Conservation (phyloP, 2,113 vertebrate species). For the Anser brachyrhynchus region DNA sequence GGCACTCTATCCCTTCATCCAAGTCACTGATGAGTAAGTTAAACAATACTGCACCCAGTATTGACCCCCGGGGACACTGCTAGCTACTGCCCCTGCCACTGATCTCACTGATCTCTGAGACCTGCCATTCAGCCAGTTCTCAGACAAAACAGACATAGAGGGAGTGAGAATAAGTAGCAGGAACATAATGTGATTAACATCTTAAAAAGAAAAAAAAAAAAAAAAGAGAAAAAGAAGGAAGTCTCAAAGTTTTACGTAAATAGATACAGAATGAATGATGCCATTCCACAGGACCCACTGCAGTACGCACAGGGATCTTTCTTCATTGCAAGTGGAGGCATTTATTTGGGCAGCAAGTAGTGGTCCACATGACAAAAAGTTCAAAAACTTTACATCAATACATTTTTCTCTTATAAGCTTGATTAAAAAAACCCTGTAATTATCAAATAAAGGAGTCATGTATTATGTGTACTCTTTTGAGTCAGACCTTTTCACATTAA, state of each 20-base stretch:
- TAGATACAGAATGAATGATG: not conserved
- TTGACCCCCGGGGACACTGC: too few species aligned
- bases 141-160: not conserved
- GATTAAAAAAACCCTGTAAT: not conserved
- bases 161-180: not conserved
- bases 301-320: not conserved
- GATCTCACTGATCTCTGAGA: too few species aligned
- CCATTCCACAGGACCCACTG: not conserved
- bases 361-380: not conserved
- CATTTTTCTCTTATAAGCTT: too few species aligned
- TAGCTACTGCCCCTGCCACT: too few species aligned
- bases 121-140: too few species aligned
- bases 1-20: too few species aligned
- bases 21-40: too few species aligned
- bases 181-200: not conserved
- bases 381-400: not conserved
- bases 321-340: not conserved
- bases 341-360: not conserved
- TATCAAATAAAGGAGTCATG: not conserved
- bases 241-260: not conserved
- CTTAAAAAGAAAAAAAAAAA: not conserved
- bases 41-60: too few species aligned
- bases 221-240: not conserved
- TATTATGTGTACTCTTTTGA: not conserved
- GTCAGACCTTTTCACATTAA: not conserved